Evolutionary conservation across 2,888 invertebrate genomes (phyloP), one percentile per base, ranked within the genome.

Genomic region (Eilema sororculum): DNA sequence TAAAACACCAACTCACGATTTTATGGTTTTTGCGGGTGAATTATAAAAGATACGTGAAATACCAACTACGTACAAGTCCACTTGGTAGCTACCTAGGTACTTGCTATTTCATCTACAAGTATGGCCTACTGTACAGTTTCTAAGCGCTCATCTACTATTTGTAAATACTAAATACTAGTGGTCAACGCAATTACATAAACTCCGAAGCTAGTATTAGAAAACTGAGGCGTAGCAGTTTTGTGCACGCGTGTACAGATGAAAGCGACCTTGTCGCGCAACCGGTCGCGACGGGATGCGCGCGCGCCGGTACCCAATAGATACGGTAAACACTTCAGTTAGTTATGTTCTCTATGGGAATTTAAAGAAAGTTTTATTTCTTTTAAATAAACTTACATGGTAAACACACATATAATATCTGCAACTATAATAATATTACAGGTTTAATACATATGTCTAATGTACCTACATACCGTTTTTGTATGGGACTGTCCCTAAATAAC

Each of bases 191-290:
- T 77, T 67, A 72, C 65, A 69, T 24, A 68, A 64, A 52, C 52
- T 37, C 64, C 72, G 37, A 64, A 56, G 70, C 33, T 58, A 69
- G n/a, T 67, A 76, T 73, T 77, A 79, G 76, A 80, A 82, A 81
- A 76, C 66, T 60, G 37, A 70, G 20, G 9, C 56, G 12, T 63
- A 76, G 63, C 68, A 73, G 68, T 83, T 78, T 52, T 75, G 72
- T 25, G 70, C 64, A 58, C 68, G 72, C 59, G 28, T 81, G 78
- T 82, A 80, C 77, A 28, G 68, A 83, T 74, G 85, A 84, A 84
- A 84, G 85, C 79, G 78, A 78, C 79, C 82, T 77, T 82, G 81
- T 65, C 68, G 59, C 25, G 16, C 57, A 65, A 80, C 84, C 78
- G 79, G 84, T 76, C 65, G 67, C 46, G 57, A 63, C 77, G 69